Conservation (phyloP, 2,888 invertebrate species). For the Dasysyrphus albostriatus region DNA sequence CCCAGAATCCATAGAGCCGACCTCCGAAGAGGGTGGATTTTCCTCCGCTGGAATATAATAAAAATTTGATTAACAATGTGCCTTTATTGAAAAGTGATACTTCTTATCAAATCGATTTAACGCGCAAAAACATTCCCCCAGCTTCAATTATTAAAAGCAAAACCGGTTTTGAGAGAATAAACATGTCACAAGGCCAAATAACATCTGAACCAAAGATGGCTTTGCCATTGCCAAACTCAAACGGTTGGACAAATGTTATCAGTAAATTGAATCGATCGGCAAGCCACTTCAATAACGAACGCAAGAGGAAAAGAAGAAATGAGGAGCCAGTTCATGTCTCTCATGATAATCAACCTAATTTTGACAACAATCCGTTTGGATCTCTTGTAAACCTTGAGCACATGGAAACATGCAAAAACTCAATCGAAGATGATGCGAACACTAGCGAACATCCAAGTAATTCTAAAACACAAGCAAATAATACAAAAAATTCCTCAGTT, state of each 20-base stretch:
- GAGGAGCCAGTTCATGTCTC: not conserved
- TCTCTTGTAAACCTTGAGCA: not conserved
- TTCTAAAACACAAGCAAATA: not conserved
- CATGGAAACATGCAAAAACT: not conserved
- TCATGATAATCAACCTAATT: not conserved
- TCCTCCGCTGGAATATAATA: no score
- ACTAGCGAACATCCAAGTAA: not conserved
- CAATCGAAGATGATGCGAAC: not conserved
- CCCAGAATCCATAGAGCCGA: no score
- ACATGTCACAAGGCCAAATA: not conserved
- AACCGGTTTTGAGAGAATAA: not conserved
- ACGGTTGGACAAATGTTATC: conserved; percentile 1
- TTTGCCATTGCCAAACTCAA: not conserved
- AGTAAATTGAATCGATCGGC: conserved; percentile 4
- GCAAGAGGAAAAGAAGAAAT: not conserved
- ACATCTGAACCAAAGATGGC: no score
- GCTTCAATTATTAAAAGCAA: not conserved
- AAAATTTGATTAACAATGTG: no score
- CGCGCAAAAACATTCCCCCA: no score
- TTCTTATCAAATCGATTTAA: no score
- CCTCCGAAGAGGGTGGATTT: no score
- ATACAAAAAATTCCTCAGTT: not conserved
- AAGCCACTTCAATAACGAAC: not conserved
- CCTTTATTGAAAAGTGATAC: no score
- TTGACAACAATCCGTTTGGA: conserved; percentile 2